Percentiles rank a stretch among this genome's conserved stretches.
These are phyloP conservation scores for Eurosta solidaginis DNA, from an alignment of 1,140 invertebrate genomes.

Conservation along the genomic window DNA sequence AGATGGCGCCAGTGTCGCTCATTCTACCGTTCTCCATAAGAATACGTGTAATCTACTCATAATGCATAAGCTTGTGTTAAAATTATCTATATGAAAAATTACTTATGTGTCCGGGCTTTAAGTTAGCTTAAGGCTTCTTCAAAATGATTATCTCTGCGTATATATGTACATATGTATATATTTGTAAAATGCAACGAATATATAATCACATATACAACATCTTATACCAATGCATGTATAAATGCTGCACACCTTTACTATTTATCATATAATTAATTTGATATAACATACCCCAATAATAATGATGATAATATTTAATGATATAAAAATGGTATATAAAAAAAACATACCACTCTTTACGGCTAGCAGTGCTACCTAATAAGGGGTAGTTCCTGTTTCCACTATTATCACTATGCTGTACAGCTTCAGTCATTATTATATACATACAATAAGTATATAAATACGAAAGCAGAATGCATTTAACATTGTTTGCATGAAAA, in stretches of 20 bases:
- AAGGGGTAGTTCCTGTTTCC: constrained; percentile 4
- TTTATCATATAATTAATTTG: not conserved
- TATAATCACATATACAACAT: not conserved
- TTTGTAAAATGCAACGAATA: not conserved
- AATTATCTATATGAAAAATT: too few species aligned
- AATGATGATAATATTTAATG: not conserved
- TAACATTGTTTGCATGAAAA: not conserved
- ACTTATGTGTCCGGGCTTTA: too few species aligned
- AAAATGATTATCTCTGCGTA: not conserved
- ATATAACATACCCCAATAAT: not conserved
- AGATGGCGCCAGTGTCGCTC: too few species aligned
- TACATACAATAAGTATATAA: not conserved
- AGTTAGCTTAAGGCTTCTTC: not conserved
- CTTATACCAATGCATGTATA: not conserved
- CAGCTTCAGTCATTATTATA: not conserved
- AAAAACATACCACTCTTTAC: not conserved
- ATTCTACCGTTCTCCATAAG: too few species aligned
- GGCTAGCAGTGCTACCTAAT: not conserved
- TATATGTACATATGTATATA: not conserved
- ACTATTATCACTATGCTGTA: not conserved
- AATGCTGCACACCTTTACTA: not conserved
- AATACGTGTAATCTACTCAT: too few species aligned
- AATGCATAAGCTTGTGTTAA: too few species aligned
- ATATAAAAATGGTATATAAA: not conserved
- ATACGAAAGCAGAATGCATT: not conserved